Evolutionary conservation across 2,797 vertebrate genomes (phyloP).

Genomic region (Morelia viridis): DNA sequence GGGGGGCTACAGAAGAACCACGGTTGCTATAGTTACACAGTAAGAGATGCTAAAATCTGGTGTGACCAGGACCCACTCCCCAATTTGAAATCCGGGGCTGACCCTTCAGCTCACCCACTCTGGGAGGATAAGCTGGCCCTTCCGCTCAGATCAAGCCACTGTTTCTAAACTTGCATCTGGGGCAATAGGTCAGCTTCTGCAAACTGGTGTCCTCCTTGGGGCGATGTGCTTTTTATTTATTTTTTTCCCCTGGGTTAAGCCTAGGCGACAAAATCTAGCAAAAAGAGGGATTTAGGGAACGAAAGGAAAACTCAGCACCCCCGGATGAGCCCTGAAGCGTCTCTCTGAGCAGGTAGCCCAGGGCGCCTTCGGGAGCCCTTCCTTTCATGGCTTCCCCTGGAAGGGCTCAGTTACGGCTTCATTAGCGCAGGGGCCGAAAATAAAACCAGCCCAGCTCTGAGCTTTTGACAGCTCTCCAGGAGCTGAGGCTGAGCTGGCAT

Average conservation of each 20-base stretch:
- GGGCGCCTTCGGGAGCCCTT: slow-evolving; percentile 1
- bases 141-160: too few species aligned
- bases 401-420: background rate
- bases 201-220: background rate
- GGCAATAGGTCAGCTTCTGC: background rate
- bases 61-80: background rate
- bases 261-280: background rate
- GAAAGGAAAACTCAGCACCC: too few species aligned
- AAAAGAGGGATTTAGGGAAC: too few species aligned
- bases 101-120: background rate
- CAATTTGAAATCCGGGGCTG: background rate
- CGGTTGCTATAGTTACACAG: background rate
- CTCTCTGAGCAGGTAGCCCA: background rate
- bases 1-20: background rate
- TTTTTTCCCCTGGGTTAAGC: background rate
- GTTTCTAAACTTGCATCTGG: background rate
- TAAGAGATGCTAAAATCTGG: background rate
- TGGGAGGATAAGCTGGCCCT: background rate
- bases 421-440: slow-evolving; percentile 11
- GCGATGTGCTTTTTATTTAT: background rate
- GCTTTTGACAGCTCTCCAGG: slow-evolving; percentile 12
- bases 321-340: background rate
- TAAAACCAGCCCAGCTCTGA: background rate
- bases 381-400: slow-evolving; percentile 18
- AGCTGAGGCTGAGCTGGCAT: rapidly evolving